Conservation (phyloP, 1,140 invertebrate genomes). For the Drosophila athabasca region DNA sequence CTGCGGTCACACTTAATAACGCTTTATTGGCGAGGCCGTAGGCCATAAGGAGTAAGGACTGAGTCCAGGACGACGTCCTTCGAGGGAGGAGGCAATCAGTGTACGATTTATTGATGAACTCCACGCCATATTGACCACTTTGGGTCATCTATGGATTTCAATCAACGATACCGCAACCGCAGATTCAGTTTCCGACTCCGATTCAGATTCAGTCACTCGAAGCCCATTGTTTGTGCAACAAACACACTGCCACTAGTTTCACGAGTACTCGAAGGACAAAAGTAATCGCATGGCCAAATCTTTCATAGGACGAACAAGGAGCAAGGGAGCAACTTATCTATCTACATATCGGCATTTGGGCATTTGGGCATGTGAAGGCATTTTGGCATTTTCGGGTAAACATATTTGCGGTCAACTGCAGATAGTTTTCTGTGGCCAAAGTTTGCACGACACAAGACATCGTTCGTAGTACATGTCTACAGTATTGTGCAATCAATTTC, state of each 20-base stretch:
- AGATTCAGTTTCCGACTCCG: slow-evolving; percentile 44
- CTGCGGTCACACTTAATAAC: slow-evolving; percentile 74
- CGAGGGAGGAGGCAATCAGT: slow-evolving; percentile 54
- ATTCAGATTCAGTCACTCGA: slow-evolving; percentile 24
- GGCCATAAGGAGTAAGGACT: slow-evolving; percentile 36
- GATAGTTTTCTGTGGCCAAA: slow-evolving; percentile 64
- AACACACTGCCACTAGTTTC: no score
- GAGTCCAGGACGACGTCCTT: slow-evolving; percentile 5
- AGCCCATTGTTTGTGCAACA: no score
- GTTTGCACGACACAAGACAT: slow-evolving; percentile 36
- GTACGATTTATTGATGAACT: slow-evolving; percentile 64
- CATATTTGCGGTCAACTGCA: slow-evolving; percentile 68
- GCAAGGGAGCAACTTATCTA: slow-evolving; percentile 24
- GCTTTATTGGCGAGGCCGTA: slow-evolving; percentile 39
- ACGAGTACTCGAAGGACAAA: no score
- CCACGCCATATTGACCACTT: slow-evolving; percentile 10
- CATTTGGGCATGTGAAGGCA: slow-evolving; percentile 23
- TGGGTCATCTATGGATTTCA: slow-evolving; percentile 52
- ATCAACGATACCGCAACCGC: slow-evolving; percentile 61
- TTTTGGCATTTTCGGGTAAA: slow-evolving; percentile 52
- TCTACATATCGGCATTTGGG: slow-evolving; percentile 32
- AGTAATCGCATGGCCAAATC: no score
- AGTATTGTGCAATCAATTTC: slow-evolving; percentile 42
- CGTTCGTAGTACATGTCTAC: neutral
- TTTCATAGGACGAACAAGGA: no score